Evolutionary conservation across 2,888 invertebrate genomes (phyloP).

Genomic region (Schizotus pectinicornis): DNA sequence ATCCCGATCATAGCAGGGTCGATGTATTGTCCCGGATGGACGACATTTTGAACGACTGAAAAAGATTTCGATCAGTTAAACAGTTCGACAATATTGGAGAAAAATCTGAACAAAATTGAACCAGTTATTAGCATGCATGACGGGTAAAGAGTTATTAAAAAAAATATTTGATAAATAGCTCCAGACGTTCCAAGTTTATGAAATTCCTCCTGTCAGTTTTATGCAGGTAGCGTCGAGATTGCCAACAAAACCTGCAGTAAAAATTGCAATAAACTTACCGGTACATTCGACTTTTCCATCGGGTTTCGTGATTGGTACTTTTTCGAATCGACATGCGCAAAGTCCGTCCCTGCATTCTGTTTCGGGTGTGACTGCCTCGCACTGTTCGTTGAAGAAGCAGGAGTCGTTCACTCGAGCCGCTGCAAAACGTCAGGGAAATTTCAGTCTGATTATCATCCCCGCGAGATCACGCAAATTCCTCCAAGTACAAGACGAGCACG

Average conservation of each 20-base stretch:
- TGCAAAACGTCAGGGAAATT: conserved; percentile 58
- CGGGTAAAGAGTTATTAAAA: neutral
- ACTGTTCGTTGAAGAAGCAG: conserved; percentile 84
- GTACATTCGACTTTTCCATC: conserved; percentile 78
- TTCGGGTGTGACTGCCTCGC: conserved; percentile 74
- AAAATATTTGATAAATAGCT: neutral
- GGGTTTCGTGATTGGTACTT: conserved; percentile 71
- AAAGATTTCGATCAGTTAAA: too few species aligned
- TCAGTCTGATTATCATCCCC: conserved; percentile 3
- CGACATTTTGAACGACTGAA: conserved; percentile 65
- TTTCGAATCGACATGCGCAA: conserved; percentile 81
- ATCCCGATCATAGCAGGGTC: conserved; percentile 93
- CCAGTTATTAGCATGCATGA: too few species aligned
- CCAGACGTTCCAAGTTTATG: neutral
- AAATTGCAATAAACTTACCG: conserved; percentile 61
- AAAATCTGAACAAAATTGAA: conserved; percentile 9
- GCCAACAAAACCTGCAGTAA: too few species aligned
- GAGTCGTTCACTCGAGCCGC: conserved; percentile 81
- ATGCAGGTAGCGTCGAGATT: too few species aligned
- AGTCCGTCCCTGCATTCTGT: conserved; percentile 82
- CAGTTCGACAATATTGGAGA: too few species aligned
- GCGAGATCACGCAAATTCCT: conserved; percentile 2
- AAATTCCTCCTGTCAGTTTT: neutral
- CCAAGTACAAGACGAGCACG: neutral
- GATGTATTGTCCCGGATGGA: conserved; percentile 70